Conservation (phyloP, 2,888 invertebrate genomes). For the Microplitis manilae region DNA sequence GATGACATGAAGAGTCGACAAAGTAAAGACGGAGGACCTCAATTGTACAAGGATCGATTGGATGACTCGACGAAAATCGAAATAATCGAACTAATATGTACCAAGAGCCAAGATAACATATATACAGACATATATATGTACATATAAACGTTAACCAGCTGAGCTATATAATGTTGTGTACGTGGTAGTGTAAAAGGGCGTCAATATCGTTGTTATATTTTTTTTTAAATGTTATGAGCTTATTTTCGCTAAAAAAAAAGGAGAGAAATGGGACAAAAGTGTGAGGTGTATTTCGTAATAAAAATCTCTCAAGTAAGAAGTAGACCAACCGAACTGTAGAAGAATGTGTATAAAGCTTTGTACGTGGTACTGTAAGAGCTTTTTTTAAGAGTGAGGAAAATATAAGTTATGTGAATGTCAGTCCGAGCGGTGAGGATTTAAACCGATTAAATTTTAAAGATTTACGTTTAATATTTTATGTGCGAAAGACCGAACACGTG, state of each 20-base stretch:
- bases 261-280: not conserved
- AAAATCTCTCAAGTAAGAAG: not conserved
- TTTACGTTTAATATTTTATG: not conserved
- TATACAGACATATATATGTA: not conserved
- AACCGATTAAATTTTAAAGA: not conserved
- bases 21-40: slow-evolving; percentile 19
- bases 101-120: not conserved
- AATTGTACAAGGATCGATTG: slow-evolving; percentile 35
- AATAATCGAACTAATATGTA: slow-evolving; percentile 41
- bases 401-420: not conserved
- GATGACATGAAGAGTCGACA: slow-evolving; percentile 8
- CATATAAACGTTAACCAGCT: not conserved
- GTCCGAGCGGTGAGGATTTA: not conserved
- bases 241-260: not conserved
- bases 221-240: not conserved
- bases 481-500: not conserved
- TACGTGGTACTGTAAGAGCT: not conserved
- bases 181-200: not conserved
- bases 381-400: not conserved
- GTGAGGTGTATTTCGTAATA: not conserved
- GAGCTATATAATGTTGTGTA: slow-evolving; percentile 1
- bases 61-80: slow-evolving; percentile 34
- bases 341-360: not conserved
- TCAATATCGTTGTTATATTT: slow-evolving; percentile 8
- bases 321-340: not conserved